Conservation (phyloP, 2,888 invertebrate species). For the Melinaea menophilus region DNA sequence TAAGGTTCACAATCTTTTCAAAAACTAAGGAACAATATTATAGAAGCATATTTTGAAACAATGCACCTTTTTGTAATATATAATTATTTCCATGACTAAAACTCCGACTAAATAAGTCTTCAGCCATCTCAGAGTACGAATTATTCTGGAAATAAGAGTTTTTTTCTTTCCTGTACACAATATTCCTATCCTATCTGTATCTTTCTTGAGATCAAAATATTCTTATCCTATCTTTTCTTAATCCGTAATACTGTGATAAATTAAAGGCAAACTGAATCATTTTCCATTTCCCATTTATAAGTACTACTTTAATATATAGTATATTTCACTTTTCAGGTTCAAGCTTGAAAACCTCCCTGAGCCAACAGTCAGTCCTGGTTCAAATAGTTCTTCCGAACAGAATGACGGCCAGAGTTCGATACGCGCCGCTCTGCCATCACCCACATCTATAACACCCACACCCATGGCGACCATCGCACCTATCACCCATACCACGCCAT, state of each 20-base stretch:
- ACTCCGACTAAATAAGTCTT: too few relatives aligned
- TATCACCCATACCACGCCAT: constrained; percentile 22
- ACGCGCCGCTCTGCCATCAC: constrained; percentile 36
- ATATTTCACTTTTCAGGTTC: constrained; percentile 47
- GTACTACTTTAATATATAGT: too few relatives aligned
- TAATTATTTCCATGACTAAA: too few relatives aligned
- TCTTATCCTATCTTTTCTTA: too few relatives aligned
- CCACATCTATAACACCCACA: constrained; percentile 33
- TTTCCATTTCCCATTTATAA: background rate
- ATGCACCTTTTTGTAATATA: too few relatives aligned
- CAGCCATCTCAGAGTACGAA: too few relatives aligned
- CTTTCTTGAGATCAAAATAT: too few relatives aligned
- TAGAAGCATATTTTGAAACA: background rate
- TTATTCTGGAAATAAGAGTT: too few relatives aligned
- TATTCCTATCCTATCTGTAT: too few relatives aligned
- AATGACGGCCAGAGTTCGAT: constrained; percentile 71
- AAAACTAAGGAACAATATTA: background rate
- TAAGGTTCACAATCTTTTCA: background rate
- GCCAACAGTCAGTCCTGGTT: constrained; percentile 69
- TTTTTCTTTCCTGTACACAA: too few relatives aligned
- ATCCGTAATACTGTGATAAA: background rate
- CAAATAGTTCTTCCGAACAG: constrained; percentile 71
- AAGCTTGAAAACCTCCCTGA: constrained; percentile 63
- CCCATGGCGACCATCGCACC: constrained; percentile 33
- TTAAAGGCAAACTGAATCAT: background rate